Conservation (phyloP, 2,797 vertebrate species). For the Astyanax mexicanus region DNA sequence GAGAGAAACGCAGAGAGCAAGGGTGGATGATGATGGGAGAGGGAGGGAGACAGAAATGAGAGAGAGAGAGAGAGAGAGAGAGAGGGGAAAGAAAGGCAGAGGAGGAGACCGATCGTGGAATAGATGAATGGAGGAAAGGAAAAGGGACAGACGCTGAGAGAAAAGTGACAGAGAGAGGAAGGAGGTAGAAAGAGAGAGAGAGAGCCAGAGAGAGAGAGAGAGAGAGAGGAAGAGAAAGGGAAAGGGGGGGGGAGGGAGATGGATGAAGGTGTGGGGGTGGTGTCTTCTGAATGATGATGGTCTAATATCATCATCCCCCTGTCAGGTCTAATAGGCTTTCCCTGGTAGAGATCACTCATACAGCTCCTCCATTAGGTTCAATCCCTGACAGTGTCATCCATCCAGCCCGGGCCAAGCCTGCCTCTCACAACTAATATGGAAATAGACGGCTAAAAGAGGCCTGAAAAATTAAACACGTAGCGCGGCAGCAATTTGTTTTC, state of each 20-base stretch:
- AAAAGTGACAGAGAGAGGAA: slow-evolving; percentile 53
- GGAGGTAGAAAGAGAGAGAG: slow-evolving; percentile 27
- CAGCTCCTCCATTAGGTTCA: slow-evolving; percentile 97
- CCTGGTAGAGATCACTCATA: slow-evolving; percentile 99
- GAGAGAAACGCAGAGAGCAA: slow-evolving; percentile 28
- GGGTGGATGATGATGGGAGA: slow-evolving; percentile 37
- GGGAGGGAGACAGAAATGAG: slow-evolving; percentile 8
- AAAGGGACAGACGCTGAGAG: slow-evolving; percentile 59
- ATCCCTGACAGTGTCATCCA: slow-evolving; percentile 97
- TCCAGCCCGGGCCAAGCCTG: slow-evolving; percentile 94
- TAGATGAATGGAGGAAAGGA: slow-evolving; percentile 47
- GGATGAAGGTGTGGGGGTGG: slow-evolving; percentile 97
- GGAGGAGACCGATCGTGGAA: slow-evolving; percentile 33
- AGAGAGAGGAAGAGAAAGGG: slow-evolving; percentile 7
- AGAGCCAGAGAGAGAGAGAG: slow-evolving; percentile 35
- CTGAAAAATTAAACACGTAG: slow-evolving; percentile 99
- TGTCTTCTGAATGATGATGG: slow-evolving; percentile 99
- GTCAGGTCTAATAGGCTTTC: slow-evolving; percentile 99
- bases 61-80: slow-evolving; percentile 60
- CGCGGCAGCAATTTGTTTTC: slow-evolving; percentile 98
- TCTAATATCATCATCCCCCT: slow-evolving; percentile 99
- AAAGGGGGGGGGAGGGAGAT: slow-evolving; percentile 64
- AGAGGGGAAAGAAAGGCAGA: slow-evolving; percentile 33
- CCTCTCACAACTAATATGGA: slow-evolving; percentile 99
- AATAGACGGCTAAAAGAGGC: slow-evolving; percentile 97